These are phyloP conservation scores for Vulpes lagopus DNA, from an alignment of 2,113 vertebrate species.

Conservation along the genomic window DNA sequence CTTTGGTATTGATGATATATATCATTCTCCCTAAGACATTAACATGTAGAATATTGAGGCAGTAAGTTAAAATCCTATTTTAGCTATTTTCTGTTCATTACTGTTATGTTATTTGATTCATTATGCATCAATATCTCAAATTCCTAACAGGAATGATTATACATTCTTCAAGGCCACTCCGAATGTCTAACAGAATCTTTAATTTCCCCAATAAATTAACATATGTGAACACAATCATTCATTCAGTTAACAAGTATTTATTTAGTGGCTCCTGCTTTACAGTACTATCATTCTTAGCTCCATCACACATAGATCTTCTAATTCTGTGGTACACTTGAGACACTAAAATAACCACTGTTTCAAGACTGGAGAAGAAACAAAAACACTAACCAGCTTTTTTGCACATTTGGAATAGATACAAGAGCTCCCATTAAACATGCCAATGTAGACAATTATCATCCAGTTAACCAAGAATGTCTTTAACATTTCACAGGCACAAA, in stretches of 20 bases:
- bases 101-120: neutral
- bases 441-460: neutral
- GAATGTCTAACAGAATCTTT: neutral
- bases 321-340: neutral
- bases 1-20: neutral
- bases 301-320: neutral
- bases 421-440: neutral
- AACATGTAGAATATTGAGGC: neutral
- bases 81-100: neutral
- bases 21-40: neutral
- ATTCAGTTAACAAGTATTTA: neutral
- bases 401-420: neutral
- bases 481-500: neutral
- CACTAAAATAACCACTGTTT: neutral
- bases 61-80: slow-evolving; percentile 1
- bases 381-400: neutral
- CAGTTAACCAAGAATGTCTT: neutral
- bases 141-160: neutral
- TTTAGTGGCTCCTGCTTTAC: neutral
- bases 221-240: neutral
- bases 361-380: neutral
- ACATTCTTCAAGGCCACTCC: neutral
- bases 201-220: neutral
- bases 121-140: neutral
- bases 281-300: neutral